Evolutionary conservation across 1,140 invertebrate genomes (phyloP), one percentile per base, ranked within the genome.

Genomic region (Orius laevigatus): DNA sequence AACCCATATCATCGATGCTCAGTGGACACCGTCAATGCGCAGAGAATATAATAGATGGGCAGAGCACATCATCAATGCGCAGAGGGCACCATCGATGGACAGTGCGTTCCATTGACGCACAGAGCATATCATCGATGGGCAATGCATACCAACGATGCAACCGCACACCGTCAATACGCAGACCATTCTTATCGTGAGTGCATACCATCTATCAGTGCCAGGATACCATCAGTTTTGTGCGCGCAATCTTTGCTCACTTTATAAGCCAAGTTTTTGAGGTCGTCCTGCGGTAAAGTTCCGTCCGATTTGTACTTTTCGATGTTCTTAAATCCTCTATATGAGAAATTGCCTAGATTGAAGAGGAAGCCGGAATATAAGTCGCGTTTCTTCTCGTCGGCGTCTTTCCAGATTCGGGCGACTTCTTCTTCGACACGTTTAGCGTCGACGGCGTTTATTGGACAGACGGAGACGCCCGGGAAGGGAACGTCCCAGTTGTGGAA

Each of bases 401-500:
- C 36, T 8, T 52, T 42, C n/a, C 36, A 38, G 3, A 3, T 38
- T 38, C 5, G 3, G 36, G 15, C 3, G 15, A 47, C 35, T 8
- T 16, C 15, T 2, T 35, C 18, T 14, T 47, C 19, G 8, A 35
- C 18, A 9, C 19, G 11, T 14, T 14, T 18, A 5, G 14, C 14
- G 54, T 67, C 69, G 5, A 66, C 68, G 0, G 75, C 71, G 41
- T 65, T 60, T 38, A 59, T 56, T 12, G 73, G 71, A 56, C 79
- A 81, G 6, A 81, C 60, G 0, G 75, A 75, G 0, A 79, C 70
- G 0, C 76, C 74, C 5, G 79, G 79, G 60, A 80, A 81, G 1
- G 75, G 69, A 0, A 81, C 74, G 55, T 80, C 74, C 72, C 78
- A 79, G 53, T 76, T 79, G 57, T 81, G 78, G 57, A 79, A 80